Evolutionary conservation across 2,888 invertebrate genomes (phyloP).

Genomic region (Drosophila austrosaltans): DNA sequence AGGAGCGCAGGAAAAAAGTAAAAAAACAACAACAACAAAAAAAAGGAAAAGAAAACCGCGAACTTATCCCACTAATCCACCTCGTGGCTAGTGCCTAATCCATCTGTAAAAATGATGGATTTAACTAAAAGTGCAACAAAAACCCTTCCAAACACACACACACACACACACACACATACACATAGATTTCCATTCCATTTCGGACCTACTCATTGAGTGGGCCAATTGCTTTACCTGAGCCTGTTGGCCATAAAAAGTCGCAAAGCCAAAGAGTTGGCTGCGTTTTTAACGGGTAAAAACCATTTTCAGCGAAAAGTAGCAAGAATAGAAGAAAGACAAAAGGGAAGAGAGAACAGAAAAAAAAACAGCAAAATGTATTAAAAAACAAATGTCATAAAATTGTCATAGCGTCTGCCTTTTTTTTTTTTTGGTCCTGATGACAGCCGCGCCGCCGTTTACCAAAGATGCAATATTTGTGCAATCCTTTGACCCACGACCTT

Average conservation of each 20-base stretch:
- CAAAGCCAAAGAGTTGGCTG: constrained; percentile 70
- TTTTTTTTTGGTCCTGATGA: constrained; percentile 17
- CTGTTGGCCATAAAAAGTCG: constrained; percentile 59
- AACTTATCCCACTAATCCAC: constrained; percentile 67
- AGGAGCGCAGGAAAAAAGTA: constrained; percentile 32
- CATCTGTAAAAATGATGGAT: constrained; percentile 77
- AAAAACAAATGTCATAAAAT: constrained; percentile 44
- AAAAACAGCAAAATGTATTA: constrained; percentile 21
- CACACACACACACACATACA: constrained; percentile 5
- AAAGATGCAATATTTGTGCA: constrained; percentile 81
- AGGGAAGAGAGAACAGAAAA: background rate
- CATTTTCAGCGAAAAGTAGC: constrained; percentile 65
- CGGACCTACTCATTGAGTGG: constrained; percentile 40
- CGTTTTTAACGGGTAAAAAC: constrained; percentile 61
- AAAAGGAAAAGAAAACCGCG: constrained; percentile 60
- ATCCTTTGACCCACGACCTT: constrained; percentile 75
- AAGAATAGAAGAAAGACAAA: constrained; percentile 18
- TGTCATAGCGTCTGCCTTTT: constrained; percentile 23
- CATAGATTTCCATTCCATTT: constrained; percentile 18
- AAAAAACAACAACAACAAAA: no score
- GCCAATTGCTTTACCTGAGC: constrained; percentile 49
- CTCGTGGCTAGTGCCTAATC: constrained; percentile 51
- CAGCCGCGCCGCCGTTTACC: constrained; percentile 20
- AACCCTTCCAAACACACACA: constrained; percentile 4
- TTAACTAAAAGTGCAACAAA: constrained; percentile 54